Conservation (phyloP, 2,113 vertebrate species). For the Crotalus horridus region DNA sequence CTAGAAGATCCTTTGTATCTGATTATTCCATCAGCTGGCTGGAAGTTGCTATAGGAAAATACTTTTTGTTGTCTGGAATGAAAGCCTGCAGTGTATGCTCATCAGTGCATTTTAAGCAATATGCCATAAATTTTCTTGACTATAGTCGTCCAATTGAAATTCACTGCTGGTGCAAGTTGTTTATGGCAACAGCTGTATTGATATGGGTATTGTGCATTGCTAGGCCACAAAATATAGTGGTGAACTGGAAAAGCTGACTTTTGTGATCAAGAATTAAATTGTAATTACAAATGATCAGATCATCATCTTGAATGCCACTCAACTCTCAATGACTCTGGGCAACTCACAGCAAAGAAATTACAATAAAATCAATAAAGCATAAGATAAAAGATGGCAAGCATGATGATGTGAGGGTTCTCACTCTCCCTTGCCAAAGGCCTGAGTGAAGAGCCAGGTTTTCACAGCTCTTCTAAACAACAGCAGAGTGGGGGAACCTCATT, state of each 20-base stretch:
- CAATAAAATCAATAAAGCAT: not conserved
- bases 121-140: not conserved
- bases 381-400: not conserved
- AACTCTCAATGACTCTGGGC: not conserved
- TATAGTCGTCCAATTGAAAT: not conserved
- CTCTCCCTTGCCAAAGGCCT: not conserved
- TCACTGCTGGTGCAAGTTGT: not conserved
- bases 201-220: not conserved
- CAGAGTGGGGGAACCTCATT: not conserved
- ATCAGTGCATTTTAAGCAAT: not conserved
- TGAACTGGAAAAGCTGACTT: not conserved
- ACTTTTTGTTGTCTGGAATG: not conserved
- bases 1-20: not conserved
- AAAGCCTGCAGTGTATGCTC: not conserved
- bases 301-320: not conserved
- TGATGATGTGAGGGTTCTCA: not conserved
- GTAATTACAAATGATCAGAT: not conserved
- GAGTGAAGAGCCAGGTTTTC: not conserved
- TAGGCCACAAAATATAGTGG: not conserved
- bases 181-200: not conserved
- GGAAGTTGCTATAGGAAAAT: not conserved
- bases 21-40: not conserved
- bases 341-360: not conserved
- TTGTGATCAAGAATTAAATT: not conserved
- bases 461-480: not conserved